Base-by-base conservation (phyloP, 2,797 vertebrate genomes). In the Buceros bicornis region DNA sequence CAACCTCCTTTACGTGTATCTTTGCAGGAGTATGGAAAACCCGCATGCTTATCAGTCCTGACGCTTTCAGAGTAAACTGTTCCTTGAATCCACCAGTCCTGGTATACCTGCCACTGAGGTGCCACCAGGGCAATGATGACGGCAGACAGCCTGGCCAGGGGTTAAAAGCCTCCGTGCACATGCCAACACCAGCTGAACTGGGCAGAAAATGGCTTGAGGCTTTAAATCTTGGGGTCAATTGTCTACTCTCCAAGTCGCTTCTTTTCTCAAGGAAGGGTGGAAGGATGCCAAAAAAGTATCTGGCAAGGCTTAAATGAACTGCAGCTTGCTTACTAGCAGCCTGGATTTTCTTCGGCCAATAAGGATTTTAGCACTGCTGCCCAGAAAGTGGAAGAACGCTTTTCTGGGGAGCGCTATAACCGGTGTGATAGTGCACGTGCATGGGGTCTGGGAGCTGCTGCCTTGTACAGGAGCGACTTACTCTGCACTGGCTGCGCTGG, bases 241-340 rank as follows among this genome's bases (percentile, higher is more conserved):
- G 90, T 79, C 88, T 96, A 70, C 81, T 90, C 56, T 97, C 94
- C 95, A 96, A 97, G 83, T 37, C 0, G 9, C 45, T 82, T 87
- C 93, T 92, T 92, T 85, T 86, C 74, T 76, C 86, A 66, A 67
- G 90, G 94, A 82, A 87, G 78, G 71, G 48, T 97, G 95, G 94
- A 96, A 93, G 81, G 31, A 16, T 4, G 96, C 94, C 95, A 96
- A 43, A 89, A 85, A 89, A 66, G 17, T 79, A 60, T 94, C 95
- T 97, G 95, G 96, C 95, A 96, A 90, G 81, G 93, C 89, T 95
- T 96, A 95, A 96, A 97, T 97, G 96, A 97, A 95, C 88, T 31
- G 83, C 86, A 89, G 78, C 86, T 92, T 3, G 0, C 80, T 87
- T 72, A 95, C 83, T 58, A 73, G 88, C 0, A 0, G 64, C 45